Evolutionary conservation across 1,140 invertebrate species (phyloP).

Genomic region (Drosophila chauvacae): DNA sequence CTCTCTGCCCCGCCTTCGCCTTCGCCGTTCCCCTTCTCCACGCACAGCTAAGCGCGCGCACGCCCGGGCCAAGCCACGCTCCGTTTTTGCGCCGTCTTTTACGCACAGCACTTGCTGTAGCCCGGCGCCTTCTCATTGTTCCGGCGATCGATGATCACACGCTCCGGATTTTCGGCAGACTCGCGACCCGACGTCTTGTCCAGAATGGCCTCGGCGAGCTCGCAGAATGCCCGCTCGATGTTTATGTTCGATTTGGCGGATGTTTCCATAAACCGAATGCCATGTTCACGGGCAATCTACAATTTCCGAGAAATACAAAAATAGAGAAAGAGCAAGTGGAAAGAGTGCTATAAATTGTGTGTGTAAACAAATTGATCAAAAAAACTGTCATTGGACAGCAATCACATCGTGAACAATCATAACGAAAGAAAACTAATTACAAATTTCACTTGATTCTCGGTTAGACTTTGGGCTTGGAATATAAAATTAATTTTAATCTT

Average conservation of each 20-base stretch:
- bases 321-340: neutral
- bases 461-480: neutral
- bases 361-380: slow-evolving; percentile 35
- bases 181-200: slow-evolving; percentile 92
- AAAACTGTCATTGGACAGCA: slow-evolving; percentile 7
- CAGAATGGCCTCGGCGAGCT: slow-evolving; percentile 97
- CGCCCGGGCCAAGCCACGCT: slow-evolving; percentile 16
- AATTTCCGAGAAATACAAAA: slow-evolving; percentile 9
- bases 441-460: too few species aligned
- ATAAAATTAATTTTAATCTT: neutral
- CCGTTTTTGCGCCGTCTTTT: slow-evolving; percentile 41
- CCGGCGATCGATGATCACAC: slow-evolving; percentile 88
- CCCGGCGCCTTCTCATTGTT: slow-evolving; percentile 84
- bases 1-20: neutral
- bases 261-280: slow-evolving; percentile 99
- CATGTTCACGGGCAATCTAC: slow-evolving; percentile 98
- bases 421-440: neutral
- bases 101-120: slow-evolving; percentile 84
- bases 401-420: neutral
- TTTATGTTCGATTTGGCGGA: slow-evolving; percentile 99
- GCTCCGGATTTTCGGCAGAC: slow-evolving; percentile 88
- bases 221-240: slow-evolving; percentile 98
- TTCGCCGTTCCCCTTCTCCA: slow-evolving; percentile 5
- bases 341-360: slow-evolving; percentile 9
- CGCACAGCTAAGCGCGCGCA: slow-evolving; percentile 8